Evolutionary conservation across 2,888 invertebrate genomes (phyloP).

Genomic region (Adelphocoris suturalis): DNA sequence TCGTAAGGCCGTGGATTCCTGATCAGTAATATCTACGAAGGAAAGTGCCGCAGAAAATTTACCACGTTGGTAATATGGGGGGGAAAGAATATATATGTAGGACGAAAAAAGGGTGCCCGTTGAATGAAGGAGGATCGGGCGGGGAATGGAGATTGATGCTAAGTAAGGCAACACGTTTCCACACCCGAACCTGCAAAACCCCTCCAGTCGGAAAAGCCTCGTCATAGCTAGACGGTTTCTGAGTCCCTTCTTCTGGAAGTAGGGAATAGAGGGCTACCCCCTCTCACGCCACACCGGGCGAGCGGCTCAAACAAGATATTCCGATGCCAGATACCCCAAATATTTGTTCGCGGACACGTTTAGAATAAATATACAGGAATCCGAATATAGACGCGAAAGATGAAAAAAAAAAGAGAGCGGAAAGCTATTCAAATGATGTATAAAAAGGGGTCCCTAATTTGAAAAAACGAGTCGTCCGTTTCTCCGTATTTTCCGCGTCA

Average conservation of each 20-base stretch:
- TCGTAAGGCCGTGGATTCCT: neutral
- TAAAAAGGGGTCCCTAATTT: slow-evolving; percentile 30
- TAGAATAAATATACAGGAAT: slow-evolving; percentile 40
- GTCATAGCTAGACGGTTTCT: slow-evolving; percentile 35
- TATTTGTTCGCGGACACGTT: slow-evolving; percentile 45
- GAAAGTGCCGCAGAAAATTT: slow-evolving; percentile 5
- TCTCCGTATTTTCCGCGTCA: slow-evolving; percentile 2
- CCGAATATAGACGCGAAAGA: neutral
- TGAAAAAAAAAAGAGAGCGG: neutral
- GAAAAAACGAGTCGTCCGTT: slow-evolving; percentile 21
- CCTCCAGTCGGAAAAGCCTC: slow-evolving; percentile 15
- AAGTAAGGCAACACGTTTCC: slow-evolving; percentile 54
- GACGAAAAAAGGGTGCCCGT: neutral
- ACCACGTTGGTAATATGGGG: neutral
- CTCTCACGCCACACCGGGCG: neutral
- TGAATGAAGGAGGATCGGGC: slow-evolving; percentile 35
- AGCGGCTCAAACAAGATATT: slow-evolving; percentile 39
- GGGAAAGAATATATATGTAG: neutral
- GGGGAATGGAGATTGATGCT: slow-evolving; percentile 46
- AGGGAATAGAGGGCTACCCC: neutral
- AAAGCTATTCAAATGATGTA: slow-evolving; percentile 36
- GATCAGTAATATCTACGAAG: slow-evolving; percentile 18
- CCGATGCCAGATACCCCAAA: slow-evolving; percentile 39
- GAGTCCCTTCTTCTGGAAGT: neutral
- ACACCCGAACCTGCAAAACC: neutral